Evolutionary conservation across 2,797 vertebrate genomes (phyloP).

Genomic region (Enteromius anoplus): DNA sequence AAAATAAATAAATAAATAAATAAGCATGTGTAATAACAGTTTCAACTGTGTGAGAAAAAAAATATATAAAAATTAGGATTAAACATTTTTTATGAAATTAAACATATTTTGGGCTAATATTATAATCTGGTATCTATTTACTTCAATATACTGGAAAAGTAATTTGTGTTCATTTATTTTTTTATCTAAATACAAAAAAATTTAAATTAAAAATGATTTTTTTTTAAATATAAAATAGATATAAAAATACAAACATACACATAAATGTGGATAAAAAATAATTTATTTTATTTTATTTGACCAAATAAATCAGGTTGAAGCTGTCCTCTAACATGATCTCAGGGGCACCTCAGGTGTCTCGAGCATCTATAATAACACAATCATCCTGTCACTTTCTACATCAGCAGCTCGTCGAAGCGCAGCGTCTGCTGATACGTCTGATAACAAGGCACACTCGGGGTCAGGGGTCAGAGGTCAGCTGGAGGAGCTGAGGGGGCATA

Average conservation of each 20-base stretch:
- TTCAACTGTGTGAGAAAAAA: neutral
- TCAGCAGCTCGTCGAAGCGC: neutral
- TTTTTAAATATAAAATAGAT: no score
- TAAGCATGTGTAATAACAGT: no score
- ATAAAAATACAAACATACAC: no score
- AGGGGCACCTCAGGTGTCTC: neutral
- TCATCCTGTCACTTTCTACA: constrained; percentile 10
- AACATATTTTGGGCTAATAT: neutral
- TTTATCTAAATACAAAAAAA: no score
- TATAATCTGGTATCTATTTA: neutral
- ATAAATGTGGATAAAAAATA: neutral
- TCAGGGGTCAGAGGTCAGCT: constrained; percentile 54
- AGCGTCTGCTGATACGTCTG: neutral
- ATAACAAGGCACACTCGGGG: constrained; percentile 11
- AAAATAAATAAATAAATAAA: neutral
- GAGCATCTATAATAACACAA: constrained; percentile 3
- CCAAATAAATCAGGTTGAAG: neutral
- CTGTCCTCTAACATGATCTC: neutral
- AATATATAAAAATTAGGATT: no score
- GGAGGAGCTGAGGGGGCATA: constrained; percentile 48
- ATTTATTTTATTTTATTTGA: no score
- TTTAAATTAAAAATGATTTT: no score
- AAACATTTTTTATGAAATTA: neutral
- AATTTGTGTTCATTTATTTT: neutral
- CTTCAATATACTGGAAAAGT: neutral